Base-by-base conservation (phyloP, 2,113 vertebrate genomes). In the Melospiza melodia region DNA sequence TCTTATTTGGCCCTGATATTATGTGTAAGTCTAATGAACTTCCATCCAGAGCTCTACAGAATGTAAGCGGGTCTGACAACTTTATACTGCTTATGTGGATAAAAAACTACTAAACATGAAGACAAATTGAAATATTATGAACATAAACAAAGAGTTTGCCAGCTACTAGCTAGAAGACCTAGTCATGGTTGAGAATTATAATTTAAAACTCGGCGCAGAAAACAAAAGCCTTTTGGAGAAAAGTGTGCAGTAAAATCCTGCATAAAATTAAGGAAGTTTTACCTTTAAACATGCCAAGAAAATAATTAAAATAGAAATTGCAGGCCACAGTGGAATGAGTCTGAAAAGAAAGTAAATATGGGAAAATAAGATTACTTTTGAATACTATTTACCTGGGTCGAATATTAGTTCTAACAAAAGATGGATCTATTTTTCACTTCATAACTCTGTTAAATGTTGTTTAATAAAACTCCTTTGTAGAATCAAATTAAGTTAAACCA, bases 301-400 rank as follows among this genome's bases (percentile, higher is more conserved):
- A 91, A 75, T 96, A 96, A 97, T 98, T 97, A 95, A 95, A 94
- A 94, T 94, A 87, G 54, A 95, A 97, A 96, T 84, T 93, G 2
- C 75, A 95, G 63, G 58, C 87, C 93, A 76, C 71, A 69, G 58
- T 86, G 52, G 75, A 93, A 94, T 92, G 73, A 27, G 37, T 93
- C 72, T 22, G 81, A 92, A 94, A 88, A 84, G 31, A 85, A 95
- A 96, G 80, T 87, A 95, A 96, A 87, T 84, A 85, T 62, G 35
- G 59, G 57, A 94, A 93, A 95, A 95, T 90, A 95, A 92, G 80
- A 66, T 81, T 76, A 90, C 51, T 81, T 27, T 72, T 81, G 90
- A 93, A 95, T 85, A 48, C 55, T 87, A 83, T 74, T 52, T 5
- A 77, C 43, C 57, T 67, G 55, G 28, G 41, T 74, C 2, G 8